phyloP scores from a whole-genome alignment of 2,888 invertebrate species.

The Poecilus cupreus region DNA sequence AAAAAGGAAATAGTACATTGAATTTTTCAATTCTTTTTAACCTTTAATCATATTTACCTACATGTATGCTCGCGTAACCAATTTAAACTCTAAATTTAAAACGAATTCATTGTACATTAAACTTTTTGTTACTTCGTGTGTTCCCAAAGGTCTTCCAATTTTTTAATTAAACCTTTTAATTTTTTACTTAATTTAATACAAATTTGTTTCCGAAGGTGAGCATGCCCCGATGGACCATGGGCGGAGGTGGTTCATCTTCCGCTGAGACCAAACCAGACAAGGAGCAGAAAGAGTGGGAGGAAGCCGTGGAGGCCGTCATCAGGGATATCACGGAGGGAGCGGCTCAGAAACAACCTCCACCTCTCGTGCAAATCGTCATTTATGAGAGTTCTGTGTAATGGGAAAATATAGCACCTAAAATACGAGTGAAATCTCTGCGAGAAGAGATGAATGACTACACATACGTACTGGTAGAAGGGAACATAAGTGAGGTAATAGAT shows the following conservation, averaged over 20 bases:
- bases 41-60: too few species aligned
- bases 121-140: too few species aligned
- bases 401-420: background rate
- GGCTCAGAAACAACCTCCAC: slow-evolving; percentile 71
- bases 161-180: too few species aligned
- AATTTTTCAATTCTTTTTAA: too few species aligned
- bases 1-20: too few species aligned
- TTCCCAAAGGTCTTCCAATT: too few species aligned
- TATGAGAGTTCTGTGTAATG: slow-evolving; percentile 90
- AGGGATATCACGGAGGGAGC: slow-evolving; percentile 81
- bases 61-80: too few species aligned
- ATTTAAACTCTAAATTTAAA: too few species aligned
- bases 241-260: slow-evolving; percentile 70
- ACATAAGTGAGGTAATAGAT: background rate
- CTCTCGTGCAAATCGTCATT: slow-evolving; percentile 87
- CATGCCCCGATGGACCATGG: slow-evolving; percentile 78
- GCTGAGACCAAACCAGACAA: slow-evolving; percentile 73
- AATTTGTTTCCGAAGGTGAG: slow-evolving; percentile 76
- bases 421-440: background rate
- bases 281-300: slow-evolving; percentile 80
- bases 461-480: background rate
- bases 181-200: too few species aligned
- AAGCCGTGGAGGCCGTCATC: slow-evolving; percentile 86
- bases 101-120: too few species aligned
- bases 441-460: background rate